phyloP scores from a whole-genome alignment of 2,888 invertebrate species.

The Heliconius charithonia region DNA sequence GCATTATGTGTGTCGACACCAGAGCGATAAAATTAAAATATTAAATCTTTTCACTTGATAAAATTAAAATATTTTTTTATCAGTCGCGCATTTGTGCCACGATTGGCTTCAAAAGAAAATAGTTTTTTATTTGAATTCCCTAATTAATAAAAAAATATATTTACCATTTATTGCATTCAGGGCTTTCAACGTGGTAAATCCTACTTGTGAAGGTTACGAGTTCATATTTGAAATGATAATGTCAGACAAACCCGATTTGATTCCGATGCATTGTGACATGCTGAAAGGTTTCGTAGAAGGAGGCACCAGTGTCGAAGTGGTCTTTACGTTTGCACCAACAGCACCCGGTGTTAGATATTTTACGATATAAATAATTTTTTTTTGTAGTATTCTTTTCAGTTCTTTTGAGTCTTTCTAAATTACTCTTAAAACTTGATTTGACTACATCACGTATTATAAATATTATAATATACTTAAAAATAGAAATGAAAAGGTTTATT shows the following conservation, averaged over 20 bases:
- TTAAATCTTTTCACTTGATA: too few species aligned
- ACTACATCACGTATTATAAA: not conserved
- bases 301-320: constrained; percentile 84
- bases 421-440: not conserved
- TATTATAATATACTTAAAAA: too few species aligned
- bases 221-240: constrained; percentile 84
- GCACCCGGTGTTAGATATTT: constrained; percentile 76
- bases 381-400: not conserved
- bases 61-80: too few species aligned
- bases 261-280: constrained; percentile 84
- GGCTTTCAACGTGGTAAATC: constrained; percentile 86
- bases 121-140: too few species aligned
- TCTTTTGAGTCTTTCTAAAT: not conserved
- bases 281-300: constrained; percentile 84
- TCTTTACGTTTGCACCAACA: constrained; percentile 86
- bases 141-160: too few species aligned
- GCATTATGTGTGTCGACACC: too few species aligned
- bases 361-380: not conserved
- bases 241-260: constrained; percentile 69
- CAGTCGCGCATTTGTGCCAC: too few species aligned
- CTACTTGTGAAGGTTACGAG: constrained; percentile 84
- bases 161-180: constrained; percentile 59
- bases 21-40: too few species aligned
- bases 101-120: too few species aligned
- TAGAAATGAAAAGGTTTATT: not conserved